Percentiles rank a stretch among this genome's conserved stretches.
These are phyloP conservation scores for Phorcus lineatus DNA, from an alignment of 2,888 invertebrate genomes.

Conservation along the genomic window DNA sequence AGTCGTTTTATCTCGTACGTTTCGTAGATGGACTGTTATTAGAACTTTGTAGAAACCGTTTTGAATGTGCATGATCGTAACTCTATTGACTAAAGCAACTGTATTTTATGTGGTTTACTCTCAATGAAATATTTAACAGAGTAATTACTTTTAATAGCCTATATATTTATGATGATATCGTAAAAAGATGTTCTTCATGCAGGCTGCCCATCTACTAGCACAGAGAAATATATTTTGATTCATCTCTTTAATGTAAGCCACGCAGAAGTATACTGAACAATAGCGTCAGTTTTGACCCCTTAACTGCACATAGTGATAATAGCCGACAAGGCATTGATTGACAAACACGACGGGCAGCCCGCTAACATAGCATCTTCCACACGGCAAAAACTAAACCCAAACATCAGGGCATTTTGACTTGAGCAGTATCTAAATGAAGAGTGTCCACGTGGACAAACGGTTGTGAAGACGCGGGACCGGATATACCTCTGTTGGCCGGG, in stretches of 20 bases:
- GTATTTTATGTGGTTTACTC: background rate
- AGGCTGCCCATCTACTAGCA: background rate
- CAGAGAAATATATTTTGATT: constrained; percentile 5
- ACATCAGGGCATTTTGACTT: background rate
- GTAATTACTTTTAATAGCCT: background rate
- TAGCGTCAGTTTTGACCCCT: constrained; percentile 6
- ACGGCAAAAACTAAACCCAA: background rate
- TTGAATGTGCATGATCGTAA: background rate
- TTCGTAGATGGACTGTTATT: too few relatives aligned
- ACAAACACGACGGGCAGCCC: background rate
- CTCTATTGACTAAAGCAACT: background rate
- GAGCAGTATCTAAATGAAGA: background rate
- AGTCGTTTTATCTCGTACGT: too few relatives aligned
- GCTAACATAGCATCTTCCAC: background rate
- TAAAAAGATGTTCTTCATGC: background rate
- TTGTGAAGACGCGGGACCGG: too few relatives aligned
- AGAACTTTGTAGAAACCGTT: background rate
- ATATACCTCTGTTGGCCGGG: too few relatives aligned
- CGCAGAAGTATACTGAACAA: background rate
- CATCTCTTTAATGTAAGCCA: too few relatives aligned
- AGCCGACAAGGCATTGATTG: background rate
- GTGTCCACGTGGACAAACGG: too few relatives aligned
- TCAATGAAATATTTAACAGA: background rate
- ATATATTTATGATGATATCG: background rate
- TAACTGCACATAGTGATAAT: background rate